Percentiles rank a stretch among this genome's conserved stretches.
phyloP scores from a whole-genome alignment of 2,888 invertebrate species.

The Dascillus cervinus region DNA sequence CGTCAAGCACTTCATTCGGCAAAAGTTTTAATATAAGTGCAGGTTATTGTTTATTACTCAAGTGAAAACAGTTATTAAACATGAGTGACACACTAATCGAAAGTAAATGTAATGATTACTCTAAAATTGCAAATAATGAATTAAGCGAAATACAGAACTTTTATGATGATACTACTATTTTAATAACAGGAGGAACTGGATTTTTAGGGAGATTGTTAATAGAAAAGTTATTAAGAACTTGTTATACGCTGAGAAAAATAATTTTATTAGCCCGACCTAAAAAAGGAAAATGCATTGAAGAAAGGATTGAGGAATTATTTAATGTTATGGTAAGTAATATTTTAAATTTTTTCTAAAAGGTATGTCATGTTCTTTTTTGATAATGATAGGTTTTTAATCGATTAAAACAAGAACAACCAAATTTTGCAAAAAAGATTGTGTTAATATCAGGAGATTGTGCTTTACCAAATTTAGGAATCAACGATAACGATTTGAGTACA shows the following conservation, averaged over 20 bases:
- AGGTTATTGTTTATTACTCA: too few relatives aligned
- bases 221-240: constrained; percentile 32
- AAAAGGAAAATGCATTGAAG: constrained; percentile 28
- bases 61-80: too few relatives aligned
- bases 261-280: constrained; percentile 33
- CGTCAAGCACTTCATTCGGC: too few relatives aligned
- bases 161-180: constrained; percentile 30
- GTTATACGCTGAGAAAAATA: constrained; percentile 33
- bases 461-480: constrained; percentile 47
- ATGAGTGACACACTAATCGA: too few relatives aligned
- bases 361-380: too few relatives aligned
- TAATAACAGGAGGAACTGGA: constrained; percentile 39
- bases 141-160: constrained; percentile 28
- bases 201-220: constrained; percentile 34
- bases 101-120: too few relatives aligned
- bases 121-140: too few relatives aligned
- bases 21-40: too few relatives aligned
- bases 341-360: too few relatives aligned
- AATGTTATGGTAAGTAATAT: constrained; percentile 53
- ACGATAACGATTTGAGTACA: constrained; percentile 43
- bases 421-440: constrained; percentile 42
- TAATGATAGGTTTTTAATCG: constrained; percentile 45
- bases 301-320: constrained; percentile 47
- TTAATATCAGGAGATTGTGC: constrained; percentile 49
- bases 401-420: constrained; percentile 42